Evolutionary conservation across 2,888 invertebrate genomes (phyloP).

Genomic region (Drosophila robusta): DNA sequence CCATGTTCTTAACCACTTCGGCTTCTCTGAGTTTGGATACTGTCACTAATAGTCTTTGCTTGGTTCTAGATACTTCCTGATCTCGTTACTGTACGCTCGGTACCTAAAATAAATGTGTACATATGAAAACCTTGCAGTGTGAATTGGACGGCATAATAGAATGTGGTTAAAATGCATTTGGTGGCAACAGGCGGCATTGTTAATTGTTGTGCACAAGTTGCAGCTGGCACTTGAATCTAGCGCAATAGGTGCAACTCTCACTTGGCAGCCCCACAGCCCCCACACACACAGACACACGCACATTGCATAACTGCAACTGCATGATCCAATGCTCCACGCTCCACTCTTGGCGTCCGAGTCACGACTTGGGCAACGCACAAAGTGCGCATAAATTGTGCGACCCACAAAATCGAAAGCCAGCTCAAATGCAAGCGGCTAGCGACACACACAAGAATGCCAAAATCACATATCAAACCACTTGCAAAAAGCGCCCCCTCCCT

Average conservation of each 20-base stretch:
- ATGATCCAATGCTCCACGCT: conserved; percentile 16
- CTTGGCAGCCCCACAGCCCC: conserved; percentile 26
- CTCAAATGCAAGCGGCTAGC: conserved; percentile 45
- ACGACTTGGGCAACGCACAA: conserved; percentile 70
- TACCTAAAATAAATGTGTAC: too few relatives aligned
- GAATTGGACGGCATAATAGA: conserved; percentile 24
- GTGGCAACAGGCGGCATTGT: conserved; percentile 11
- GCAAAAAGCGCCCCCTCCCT: conserved; percentile 39
- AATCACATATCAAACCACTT: conserved; percentile 62
- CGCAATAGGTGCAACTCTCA: conserved; percentile 52
- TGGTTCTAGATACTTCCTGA: too few relatives aligned
- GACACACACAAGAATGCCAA: conserved; percentile 39
- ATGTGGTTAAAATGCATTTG: conserved; percentile 28
- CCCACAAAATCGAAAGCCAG: conserved; percentile 70
- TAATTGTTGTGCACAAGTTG: conserved; percentile 58
- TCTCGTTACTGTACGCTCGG: too few relatives aligned
- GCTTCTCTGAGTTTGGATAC: too few relatives aligned
- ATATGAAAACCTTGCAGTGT: background rate
- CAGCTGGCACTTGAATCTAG: conserved; percentile 39
- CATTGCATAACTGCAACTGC: conserved; percentile 46
- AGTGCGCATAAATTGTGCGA: conserved; percentile 78
- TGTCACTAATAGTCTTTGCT: too few relatives aligned
- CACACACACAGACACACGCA: conserved; percentile 24
- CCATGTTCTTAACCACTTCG: too few relatives aligned
- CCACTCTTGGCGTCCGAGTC: conserved; percentile 51